Evolutionary conservation across 53 echinoderm and acorn worm species (phyloP).

Genomic region (Mesocentrotus franciscanus): DNA sequence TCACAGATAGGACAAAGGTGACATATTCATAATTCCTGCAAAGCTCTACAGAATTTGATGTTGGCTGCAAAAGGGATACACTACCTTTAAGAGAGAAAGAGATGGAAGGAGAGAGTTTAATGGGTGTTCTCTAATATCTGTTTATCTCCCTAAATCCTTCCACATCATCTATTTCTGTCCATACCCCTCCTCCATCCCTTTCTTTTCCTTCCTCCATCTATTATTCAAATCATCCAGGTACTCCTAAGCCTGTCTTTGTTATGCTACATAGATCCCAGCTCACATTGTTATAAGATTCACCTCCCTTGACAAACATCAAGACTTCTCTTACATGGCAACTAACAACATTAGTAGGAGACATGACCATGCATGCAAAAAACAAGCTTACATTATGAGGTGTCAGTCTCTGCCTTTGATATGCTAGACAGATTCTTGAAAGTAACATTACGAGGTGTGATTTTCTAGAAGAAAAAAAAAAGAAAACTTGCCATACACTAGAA

Average conservation of each 20-base stretch:
- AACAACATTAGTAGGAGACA: too few species aligned
- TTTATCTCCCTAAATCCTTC: background rate
- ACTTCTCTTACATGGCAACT: background rate
- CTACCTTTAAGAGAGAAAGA: background rate
- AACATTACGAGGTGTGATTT: background rate
- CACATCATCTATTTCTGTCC: background rate
- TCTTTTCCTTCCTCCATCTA: background rate
- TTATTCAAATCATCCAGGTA: constrained; percentile 6
- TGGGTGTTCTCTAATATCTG: background rate
- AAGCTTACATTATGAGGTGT: too few species aligned
- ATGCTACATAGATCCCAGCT: too few species aligned
- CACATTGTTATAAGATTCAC: too few species aligned
- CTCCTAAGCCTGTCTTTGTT: background rate
- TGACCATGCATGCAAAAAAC: too few species aligned
- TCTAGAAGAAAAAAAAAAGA: too few species aligned
- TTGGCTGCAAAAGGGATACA: too few species aligned
- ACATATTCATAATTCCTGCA: too few species aligned
- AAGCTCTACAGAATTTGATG: too few species aligned
- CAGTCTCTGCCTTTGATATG: background rate
- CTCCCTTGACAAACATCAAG: background rate
- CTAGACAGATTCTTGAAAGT: background rate
- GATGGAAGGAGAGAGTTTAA: background rate
- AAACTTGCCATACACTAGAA: background rate
- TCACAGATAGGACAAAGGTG: too few species aligned
- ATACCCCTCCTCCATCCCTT: background rate